Evolutionary conservation across 2,888 invertebrate species (phyloP), one percentile per base, ranked within the genome.

Genomic region (Athrips mouffetella): DNA sequence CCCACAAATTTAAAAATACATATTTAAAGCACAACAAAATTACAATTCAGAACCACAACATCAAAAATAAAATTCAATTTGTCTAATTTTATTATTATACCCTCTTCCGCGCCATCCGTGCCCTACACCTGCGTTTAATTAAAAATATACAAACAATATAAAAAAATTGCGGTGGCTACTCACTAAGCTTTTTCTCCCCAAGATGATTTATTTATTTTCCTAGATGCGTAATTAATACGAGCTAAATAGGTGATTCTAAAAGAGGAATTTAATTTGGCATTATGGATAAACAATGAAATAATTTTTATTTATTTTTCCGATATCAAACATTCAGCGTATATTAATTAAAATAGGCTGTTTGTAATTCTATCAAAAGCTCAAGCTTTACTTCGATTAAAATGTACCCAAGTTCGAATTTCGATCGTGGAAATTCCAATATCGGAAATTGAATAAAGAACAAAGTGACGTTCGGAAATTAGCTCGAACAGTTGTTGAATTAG

Each of bases 391-490:
- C 65, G 66, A 62, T 61, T 65, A 64, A 66, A 60, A 63, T 59
- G 60, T 59, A 57, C n/a, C n/a, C n/a, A 64, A 70, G 21, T 67
- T 66, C 64, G 57, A 70, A 73, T 74, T 76, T 73, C 68, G 69
- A 70, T 67, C 63, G 64, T 60, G 65, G 68, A 44, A 70, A 75
- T 66, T 67, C 66, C 76, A 70, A 77, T 78, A 80, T 76, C 86
- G 87, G 87, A 88, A 86, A 88, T 88, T 86, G 82, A 87, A 86
- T 87, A 83, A 83, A 86, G 84, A 85, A 85, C 80, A 81, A 85
- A 85, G 84, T 84, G 85, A 75, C 82, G 80, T 78, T 84, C 86
- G 88, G 88, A 88, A 86, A 88, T 88, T 86, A 86, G 74, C 78
- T 78, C 73, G 72, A 81, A 78, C 77, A 82, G 85, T 79, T 82